Evolutionary conservation across 2,113 vertebrate genomes (phyloP), one percentile per base, ranked within the genome.

Genomic region (Agelaius phoeniceus): DNA sequence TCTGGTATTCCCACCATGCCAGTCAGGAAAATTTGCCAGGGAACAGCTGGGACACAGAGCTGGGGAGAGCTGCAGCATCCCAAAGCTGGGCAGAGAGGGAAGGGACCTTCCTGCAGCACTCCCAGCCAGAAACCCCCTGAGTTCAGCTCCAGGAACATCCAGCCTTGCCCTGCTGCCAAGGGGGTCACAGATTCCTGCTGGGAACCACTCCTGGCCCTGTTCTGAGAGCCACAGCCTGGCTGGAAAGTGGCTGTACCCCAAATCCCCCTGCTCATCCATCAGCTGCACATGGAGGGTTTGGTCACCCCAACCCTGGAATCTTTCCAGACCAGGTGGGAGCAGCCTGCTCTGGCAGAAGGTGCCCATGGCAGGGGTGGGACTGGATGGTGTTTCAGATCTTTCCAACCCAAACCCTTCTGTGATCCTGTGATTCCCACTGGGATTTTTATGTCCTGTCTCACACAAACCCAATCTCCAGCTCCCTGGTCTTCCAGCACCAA

Each of bases 21-120:
- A 80, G 55, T 17, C 30, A 39, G 51, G 3, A 44, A 28, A 54
- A 46, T 20, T 4, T 8, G 44, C 6, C 81, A 72, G 41, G n/a
- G 30, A 62, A 18, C 8, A 84, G 37, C 28, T 11, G 24, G 31
- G 16, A 35, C 0, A 3, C 0, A 4, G 5, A 24, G 3, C 15
- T 27, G 24, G 43, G 41, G 13, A 48, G 51, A 69, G 41, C 27
- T 78, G 33, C 13, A 63, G 41, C 5, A 6, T 11, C 52, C 24
- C 7, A 57, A 33, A 54, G 24, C 28, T 16, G 33, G 43, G n/a
- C 11, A 27, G 52, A 2, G 37, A 69, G 52, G 51, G 22, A 28
- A 48, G 21, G 46, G 15, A 49, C 51, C 51, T 55, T 52, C 20
- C 67, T 57, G 71, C 55, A 71, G 63, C 4, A 6, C 27, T 28